These are phyloP conservation scores for Drosophila kuntzei DNA, from an alignment of 2,888 invertebrate species.

Conservation along the genomic window DNA sequence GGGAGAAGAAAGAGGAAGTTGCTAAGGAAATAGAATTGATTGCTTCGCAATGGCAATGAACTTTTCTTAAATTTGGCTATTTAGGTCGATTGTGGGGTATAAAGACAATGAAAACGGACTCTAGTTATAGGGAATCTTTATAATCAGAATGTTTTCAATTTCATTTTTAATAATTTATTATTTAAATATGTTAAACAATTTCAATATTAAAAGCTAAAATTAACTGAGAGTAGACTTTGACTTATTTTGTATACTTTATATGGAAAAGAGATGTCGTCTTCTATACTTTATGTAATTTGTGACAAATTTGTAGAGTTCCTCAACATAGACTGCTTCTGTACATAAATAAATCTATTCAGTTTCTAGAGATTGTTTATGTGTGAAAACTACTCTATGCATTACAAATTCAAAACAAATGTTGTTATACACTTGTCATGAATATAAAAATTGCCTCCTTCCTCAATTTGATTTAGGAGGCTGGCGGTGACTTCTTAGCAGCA, in stretches of 20 bases:
- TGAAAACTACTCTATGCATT: neutral
- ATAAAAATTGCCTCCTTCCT: constrained; percentile 26
- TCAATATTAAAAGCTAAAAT: too few species aligned
- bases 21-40: constrained; percentile 41
- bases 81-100: constrained; percentile 19
- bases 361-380: neutral
- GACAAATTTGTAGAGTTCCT: neutral
- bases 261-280: neutral
- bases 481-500: neutral
- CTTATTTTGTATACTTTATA: too few species aligned
- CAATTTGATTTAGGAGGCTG: constrained; percentile 4
- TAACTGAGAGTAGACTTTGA: too few species aligned
- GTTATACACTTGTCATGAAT: constrained; percentile 40
- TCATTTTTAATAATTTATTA: neutral
- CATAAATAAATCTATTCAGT: neutral
- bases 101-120: neutral
- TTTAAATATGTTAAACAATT: neutral
- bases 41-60: constrained; percentile 57
- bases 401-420: constrained; percentile 6
- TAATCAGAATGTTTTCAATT: neutral
- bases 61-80: constrained; percentile 38
- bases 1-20: neutral
- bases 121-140: neutral
- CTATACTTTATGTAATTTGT: neutral
- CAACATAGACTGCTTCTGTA: neutral